Evolutionary conservation across 2,113 vertebrate species (phyloP), one percentile per base, ranked within the genome.

Genomic region (Poeciliopsis occidentalis): DNA sequence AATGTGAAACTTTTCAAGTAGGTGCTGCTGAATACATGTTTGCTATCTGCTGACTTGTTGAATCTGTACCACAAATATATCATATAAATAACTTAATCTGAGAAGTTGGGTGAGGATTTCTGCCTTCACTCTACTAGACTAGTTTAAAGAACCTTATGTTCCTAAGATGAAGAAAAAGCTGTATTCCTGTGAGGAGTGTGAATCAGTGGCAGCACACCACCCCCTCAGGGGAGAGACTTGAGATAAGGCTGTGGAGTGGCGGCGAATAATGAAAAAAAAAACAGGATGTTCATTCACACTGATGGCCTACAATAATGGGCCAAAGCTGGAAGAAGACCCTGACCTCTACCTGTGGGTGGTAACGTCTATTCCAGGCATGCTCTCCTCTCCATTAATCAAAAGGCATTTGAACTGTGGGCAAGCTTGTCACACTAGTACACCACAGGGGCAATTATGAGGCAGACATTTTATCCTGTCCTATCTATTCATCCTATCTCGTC

Each of bases 241-340:
- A 87, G 84, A 85, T 71, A 80, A 64, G 32, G 76, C 65, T n/a
- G 68, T 79, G 81, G 39, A 84, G 85, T 3, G 7, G 44, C n/a
- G 51, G 79, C 91, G 85, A 87, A 86, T 86, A 91, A 92, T 88
- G 87, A 88, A 80, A 80, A 41, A 80, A 41, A 78, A 77, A 81
- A 78, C 75, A 64, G 74, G 63, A 64, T 37, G 27, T 78, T 77
- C 80, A 75, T 82, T 77, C 80, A 82, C 74, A 68, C 60, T 67
- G 69, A 76, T 77, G 71, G 71, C 26, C 37, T 69, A 69, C 78
- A 76, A 76, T 15, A 39, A 31, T 26, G 71, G 61, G 71, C 70
- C 65, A 67, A 67, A 84, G 39, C 76, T 34, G 31, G 31, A 85
- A 62, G 81, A 72, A 81, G 67, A 76, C 81, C 60, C 60, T 22